Evolutionary conservation across 2,797 vertebrate species (phyloP).

Genomic region (Myotis pilosus): DNA sequence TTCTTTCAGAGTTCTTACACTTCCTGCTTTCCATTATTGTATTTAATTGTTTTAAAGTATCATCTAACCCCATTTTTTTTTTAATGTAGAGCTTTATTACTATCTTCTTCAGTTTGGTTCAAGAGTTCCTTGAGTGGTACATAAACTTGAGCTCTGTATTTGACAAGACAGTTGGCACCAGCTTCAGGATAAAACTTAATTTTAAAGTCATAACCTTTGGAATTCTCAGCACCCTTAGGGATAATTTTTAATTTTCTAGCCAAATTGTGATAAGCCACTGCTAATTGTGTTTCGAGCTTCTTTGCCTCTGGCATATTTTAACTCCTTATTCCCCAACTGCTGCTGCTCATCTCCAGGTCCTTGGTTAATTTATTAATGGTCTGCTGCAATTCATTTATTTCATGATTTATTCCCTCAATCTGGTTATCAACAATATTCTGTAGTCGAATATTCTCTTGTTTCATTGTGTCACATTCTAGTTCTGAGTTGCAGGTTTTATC

Average conservation of each 20-base stretch:
- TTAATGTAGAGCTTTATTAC: conserved; percentile 85
- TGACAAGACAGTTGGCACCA: conserved; percentile 84
- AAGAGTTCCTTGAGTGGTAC: conserved; percentile 90
- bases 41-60: conserved; percentile 90
- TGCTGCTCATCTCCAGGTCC: conserved; percentile 91
- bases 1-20: conserved; percentile 82
- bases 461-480: conserved; percentile 88
- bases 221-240: conserved; percentile 92
- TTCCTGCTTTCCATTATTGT: conserved; percentile 82
- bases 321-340: conserved; percentile 94
- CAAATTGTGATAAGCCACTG: conserved; percentile 93
- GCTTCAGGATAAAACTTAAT: conserved; percentile 89
- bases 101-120: conserved; percentile 92
- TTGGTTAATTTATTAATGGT: conserved; percentile 89
- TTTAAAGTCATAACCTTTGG: conserved; percentile 93
- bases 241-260: conserved; percentile 96
- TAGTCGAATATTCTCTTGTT: conserved; percentile 90
- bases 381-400: conserved; percentile 93
- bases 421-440: conserved; percentile 91
- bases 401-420: conserved; percentile 94
- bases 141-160: conserved; percentile 90
- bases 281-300: conserved; percentile 90
- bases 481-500: conserved; percentile 78
- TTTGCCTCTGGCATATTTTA: conserved; percentile 91
- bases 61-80: conserved; percentile 89